These are phyloP conservation scores for Apis mellifera DNA, from an alignment of 1,140 invertebrate genomes.

Conservation along the genomic window DNA sequence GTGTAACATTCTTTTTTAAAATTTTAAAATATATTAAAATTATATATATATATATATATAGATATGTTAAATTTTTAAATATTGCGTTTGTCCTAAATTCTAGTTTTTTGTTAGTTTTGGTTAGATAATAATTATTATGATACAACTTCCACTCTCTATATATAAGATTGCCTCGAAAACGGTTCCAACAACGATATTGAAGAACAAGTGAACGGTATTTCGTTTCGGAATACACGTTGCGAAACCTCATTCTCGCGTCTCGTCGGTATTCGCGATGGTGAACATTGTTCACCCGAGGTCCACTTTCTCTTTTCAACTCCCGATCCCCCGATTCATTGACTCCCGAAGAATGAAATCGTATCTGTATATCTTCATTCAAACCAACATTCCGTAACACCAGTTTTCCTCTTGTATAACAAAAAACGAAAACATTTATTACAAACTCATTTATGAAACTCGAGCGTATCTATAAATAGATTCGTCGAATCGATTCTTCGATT, in stretches of 20 bases:
- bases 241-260: constrained; percentile 31
- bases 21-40: too few species aligned
- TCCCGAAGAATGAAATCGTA: constrained; percentile 6
- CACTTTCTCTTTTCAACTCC: constrained; percentile 50
- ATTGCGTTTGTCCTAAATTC: too few species aligned
- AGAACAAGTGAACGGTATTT: constrained; percentile 1
- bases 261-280: constrained; percentile 2
- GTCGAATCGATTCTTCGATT: too few species aligned
- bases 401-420: neutral
- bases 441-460: neutral
- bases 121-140: too few species aligned
- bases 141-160: too few species aligned
- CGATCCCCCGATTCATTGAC: constrained; percentile 37
- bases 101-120: too few species aligned
- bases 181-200: neutral
- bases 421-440: neutral
- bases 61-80: too few species aligned
- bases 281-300: constrained; percentile 40
- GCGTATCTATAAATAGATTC: too few species aligned
- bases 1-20: too few species aligned
- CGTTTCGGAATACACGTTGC: constrained; percentile 10
- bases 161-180: too few species aligned
- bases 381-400: neutral
- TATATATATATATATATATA: too few species aligned
- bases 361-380: neutral